Conservation (phyloP, 2,888 invertebrate genomes). For the Ormyrus thymus region DNA sequence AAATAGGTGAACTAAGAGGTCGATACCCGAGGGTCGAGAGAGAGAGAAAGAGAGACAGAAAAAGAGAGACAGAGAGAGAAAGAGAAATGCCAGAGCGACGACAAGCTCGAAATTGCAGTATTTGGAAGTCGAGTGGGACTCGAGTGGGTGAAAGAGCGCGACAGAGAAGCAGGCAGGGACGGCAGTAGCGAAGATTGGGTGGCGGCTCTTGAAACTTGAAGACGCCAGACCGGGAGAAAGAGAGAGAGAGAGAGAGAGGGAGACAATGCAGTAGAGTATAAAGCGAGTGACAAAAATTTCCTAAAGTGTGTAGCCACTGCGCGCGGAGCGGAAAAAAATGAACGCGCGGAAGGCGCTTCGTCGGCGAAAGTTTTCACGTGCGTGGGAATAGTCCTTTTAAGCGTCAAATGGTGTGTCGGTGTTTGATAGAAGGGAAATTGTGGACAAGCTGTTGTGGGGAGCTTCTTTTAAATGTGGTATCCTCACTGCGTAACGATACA, state of each 20-base stretch:
- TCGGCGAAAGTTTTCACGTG: too few species aligned
- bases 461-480: too few species aligned
- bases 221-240: conserved; percentile 15
- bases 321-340: conserved; percentile 3
- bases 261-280: conserved; percentile 52
- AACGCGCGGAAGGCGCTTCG: not conserved
- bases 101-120: conserved; percentile 71
- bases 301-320: conserved; percentile 9
- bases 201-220: conserved; percentile 47
- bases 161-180: not conserved
- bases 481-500: too few species aligned
- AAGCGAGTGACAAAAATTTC: conserved; percentile 57
- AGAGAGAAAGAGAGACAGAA: conserved; percentile 20
- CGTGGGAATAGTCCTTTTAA: too few species aligned
- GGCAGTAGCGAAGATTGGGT: conserved; percentile 32
- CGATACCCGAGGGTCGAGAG: not conserved
- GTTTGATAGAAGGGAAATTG: too few species aligned
- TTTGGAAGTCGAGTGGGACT: conserved; percentile 66
- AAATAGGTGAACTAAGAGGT: not conserved
- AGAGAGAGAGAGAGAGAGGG: conserved; percentile 35
- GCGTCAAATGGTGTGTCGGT: too few species aligned
- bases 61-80: conserved; percentile 50
- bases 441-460: too few species aligned
- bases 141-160: conserved; percentile 55
- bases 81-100: conserved; percentile 60